These are phyloP conservation scores for Anthoptus insignis DNA, from an alignment of 2,888 invertebrate species.

Conservation along the genomic window DNA sequence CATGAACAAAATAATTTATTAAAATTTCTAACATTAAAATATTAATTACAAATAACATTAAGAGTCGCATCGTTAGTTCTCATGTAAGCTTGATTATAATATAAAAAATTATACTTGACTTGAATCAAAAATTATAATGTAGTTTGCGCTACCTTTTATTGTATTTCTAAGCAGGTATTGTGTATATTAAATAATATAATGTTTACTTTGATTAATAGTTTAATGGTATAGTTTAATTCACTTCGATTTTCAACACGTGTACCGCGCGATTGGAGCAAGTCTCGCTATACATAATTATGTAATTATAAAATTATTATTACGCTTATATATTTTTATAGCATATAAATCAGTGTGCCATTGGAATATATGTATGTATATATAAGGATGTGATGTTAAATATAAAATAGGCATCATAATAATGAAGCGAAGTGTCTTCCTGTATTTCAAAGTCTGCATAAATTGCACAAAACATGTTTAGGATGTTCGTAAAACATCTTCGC, in stretches of 20 bases:
- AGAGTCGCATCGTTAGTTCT: too few species aligned
- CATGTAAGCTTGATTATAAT: too few species aligned
- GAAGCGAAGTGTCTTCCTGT: neutral
- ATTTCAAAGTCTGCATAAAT: neutral
- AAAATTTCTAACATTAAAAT: too few species aligned
- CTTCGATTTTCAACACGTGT: neutral
- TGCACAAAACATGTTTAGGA: too few species aligned
- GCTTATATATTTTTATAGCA: neutral
- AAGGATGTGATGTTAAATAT: neutral
- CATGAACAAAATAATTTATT: too few species aligned
- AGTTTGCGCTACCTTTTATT: too few species aligned
- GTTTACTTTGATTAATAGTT: neutral
- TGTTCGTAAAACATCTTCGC: too few species aligned
- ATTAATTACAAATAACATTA: too few species aligned
- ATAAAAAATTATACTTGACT: too few species aligned
- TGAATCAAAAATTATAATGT: too few species aligned
- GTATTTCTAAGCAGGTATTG: neutral
- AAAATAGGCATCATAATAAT: neutral
- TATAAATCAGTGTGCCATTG: too few species aligned
- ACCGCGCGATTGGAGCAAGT: conserved; percentile 7
- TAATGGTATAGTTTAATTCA: neutral
- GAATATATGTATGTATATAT: too few species aligned
- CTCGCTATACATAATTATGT: conserved; percentile 7
- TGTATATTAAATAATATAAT: conserved; percentile 5
- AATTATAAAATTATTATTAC: conserved; percentile 1